Evolutionary conservation across 2,797 vertebrate species (phyloP), one percentile per base, ranked within the genome.

Genomic region (Lindbergichthys nudifrons): DNA sequence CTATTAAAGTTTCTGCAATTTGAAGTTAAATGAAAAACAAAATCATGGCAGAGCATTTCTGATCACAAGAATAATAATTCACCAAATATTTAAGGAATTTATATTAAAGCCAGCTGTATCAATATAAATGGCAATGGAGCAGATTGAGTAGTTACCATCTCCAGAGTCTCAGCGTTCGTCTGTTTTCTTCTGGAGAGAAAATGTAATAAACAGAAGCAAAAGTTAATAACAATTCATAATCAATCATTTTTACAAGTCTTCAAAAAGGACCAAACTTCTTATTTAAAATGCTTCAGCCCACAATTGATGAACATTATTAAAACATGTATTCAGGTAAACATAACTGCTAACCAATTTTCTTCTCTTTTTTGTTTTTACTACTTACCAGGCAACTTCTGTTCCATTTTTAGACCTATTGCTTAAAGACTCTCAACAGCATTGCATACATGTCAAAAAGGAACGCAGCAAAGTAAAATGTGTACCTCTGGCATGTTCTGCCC

Each of bases 151-250:
- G 41, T 68, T 21, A 14, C 39, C 81, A 86, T 59, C 63, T 87
- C 75, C 68, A 82, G 13, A 19, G 9, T 45, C 7, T 81, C 78
- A 41, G 15, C 15, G 18, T 0, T 71, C 36, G 42, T 82, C 26
- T 32, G 18, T 42, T 79, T 81, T 52, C 41, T 84, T 46, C 83
- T 88, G 65, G 2, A 2, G 30, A 50, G 3, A 64, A 58, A 65
- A 47, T 9, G 1, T 9, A 61, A 51, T 2, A 2, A 48, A 23
- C 0, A 11, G 14, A 1, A 14, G 53, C 8, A 51, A 32, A 23
- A 14, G 7, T 32, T 13, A 11, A 42, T 13, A 42, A 73, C 48
- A 54, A 45, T 15, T 19, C 8, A 70, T 14, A 67, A 32, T 3
- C 6, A 59, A 47, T 11, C 0, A 3, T 43, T 15, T n/a, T 1